Conservation (phyloP, 2,888 invertebrate species). For the Epinotia ramella region DNA sequence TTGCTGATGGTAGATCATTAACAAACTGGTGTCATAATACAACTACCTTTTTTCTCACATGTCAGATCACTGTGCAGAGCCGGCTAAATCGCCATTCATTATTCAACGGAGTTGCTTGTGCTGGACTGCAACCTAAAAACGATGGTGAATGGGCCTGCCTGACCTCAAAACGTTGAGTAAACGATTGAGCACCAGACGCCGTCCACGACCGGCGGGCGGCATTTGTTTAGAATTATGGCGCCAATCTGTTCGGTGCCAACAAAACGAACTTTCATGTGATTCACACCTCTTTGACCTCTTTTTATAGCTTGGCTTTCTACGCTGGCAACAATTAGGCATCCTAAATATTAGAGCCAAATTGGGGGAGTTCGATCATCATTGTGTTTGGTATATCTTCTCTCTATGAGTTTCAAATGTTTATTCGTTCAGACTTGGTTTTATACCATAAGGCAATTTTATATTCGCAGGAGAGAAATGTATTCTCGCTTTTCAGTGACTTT, state of each 20-base stretch:
- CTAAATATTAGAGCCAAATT: background rate
- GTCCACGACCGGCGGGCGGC: constrained; percentile 18
- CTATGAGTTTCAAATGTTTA: background rate
- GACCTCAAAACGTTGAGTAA: constrained; percentile 43
- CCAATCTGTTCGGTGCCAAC: constrained; percentile 33
- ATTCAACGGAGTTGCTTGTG: constrained; percentile 32
- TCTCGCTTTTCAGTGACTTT: constrained; percentile 33
- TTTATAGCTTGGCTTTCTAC: background rate
- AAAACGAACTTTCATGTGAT: constrained; percentile 14
- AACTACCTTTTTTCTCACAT: background rate
- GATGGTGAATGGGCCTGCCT: constrained; percentile 40
- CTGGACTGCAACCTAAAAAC: constrained; percentile 42
- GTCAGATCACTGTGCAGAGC: constrained; percentile 23
- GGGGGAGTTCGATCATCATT: background rate
- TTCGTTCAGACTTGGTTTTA: background rate
- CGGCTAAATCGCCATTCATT: constrained; percentile 40
- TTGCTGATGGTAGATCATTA: no score
- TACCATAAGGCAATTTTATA: constrained; percentile 8
- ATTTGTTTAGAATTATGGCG: constrained; percentile 42
- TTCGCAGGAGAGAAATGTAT: background rate
- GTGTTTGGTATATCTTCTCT: background rate
- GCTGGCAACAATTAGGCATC: background rate
- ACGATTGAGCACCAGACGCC: constrained; percentile 34
- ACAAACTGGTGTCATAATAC: background rate
- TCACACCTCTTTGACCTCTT: constrained; percentile 4